A percentile compares a stretch with the other conserved stretches of the same genome.
Conservation (phyloP, 2,888 invertebrate species). For the Panopea generosa region DNA sequence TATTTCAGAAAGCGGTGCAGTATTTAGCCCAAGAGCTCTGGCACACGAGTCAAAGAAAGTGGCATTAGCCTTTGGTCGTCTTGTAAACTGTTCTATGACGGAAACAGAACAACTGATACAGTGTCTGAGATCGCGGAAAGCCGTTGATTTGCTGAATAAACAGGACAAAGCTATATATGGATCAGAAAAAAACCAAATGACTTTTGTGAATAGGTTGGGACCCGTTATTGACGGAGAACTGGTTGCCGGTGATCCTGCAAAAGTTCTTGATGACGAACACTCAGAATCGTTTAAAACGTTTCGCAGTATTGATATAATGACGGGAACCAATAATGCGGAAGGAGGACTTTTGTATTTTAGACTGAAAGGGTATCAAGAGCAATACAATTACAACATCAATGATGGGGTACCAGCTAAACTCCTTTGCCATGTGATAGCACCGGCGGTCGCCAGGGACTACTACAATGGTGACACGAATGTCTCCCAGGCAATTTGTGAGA, state of each 20-base stretch:
- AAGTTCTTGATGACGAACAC: slow-evolving; percentile 29
- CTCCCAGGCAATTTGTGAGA: slow-evolving; percentile 41
- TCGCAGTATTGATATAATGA: slow-evolving; percentile 59
- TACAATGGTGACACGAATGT: slow-evolving; percentile 30
- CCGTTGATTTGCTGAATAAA: slow-evolving; percentile 34
- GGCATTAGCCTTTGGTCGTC: slow-evolving; percentile 40
- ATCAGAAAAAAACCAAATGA: slow-evolving; percentile 2
- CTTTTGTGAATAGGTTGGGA: slow-evolving; percentile 38
- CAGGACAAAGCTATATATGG: slow-evolving; percentile 15
- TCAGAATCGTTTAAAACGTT: slow-evolving; percentile 51
- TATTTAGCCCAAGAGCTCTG: slow-evolving; percentile 90
- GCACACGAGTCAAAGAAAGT: slow-evolving; percentile 33
- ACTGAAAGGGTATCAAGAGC: slow-evolving; percentile 36
- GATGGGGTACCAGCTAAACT: slow-evolving; percentile 46
- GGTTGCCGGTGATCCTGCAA: slow-evolving; percentile 34
- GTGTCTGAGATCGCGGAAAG: slow-evolving; percentile 37
- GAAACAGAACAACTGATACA: slow-evolving; percentile 13
- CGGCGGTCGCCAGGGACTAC: slow-evolving; percentile 39
- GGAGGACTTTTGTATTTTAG: slow-evolving; percentile 62
- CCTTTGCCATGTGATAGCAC: slow-evolving; percentile 53
- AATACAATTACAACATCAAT: slow-evolving; percentile 45
- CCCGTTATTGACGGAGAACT: slow-evolving; percentile 63
- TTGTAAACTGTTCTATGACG: slow-evolving; percentile 38
- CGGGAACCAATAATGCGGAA: slow-evolving; percentile 65
- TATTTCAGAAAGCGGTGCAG: slow-evolving; percentile 82